Evolutionary conservation across 1,140 invertebrate species (phyloP).

Genomic region (Steinernema khuongi): DNA sequence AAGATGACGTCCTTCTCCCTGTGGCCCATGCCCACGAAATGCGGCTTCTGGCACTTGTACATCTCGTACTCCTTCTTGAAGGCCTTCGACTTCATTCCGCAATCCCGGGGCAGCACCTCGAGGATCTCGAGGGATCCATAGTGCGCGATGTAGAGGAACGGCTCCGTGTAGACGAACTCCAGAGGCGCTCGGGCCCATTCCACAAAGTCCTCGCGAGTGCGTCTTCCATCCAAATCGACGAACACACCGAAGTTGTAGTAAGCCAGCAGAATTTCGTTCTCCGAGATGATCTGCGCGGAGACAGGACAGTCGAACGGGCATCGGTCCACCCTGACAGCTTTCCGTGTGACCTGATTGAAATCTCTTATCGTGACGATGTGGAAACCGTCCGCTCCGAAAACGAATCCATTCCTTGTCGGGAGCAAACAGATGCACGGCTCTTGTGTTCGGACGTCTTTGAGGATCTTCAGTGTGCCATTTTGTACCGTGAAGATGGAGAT

Average conservation of each 20-base stretch:
- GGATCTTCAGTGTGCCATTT: neutral
- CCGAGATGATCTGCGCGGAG: neutral
- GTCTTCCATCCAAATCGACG: constrained; percentile 10
- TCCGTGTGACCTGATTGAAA: neutral
- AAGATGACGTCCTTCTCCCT: neutral
- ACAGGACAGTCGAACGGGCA: neutral
- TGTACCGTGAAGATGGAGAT: neutral
- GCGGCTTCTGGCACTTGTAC: neutral
- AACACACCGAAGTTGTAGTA: constrained; percentile 15
- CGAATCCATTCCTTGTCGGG: neutral
- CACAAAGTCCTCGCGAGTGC: neutral
- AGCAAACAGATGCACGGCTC: constrained; percentile 1
- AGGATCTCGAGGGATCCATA: constrained; percentile 7
- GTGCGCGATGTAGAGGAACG: constrained; percentile 19
- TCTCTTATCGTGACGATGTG: neutral
- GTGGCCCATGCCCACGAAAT: neutral
- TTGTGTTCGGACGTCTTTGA: neutral
- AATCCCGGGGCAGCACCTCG: neutral
- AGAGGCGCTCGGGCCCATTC: constrained; percentile 11
- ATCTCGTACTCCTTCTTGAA: neutral
- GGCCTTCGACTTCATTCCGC: neutral
- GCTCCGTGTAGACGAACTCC: constrained; percentile 9
- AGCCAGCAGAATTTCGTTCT: neutral
- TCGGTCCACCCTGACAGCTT: neutral
- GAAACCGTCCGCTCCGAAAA: constrained; percentile 13